Evolutionary conservation across 2,797 vertebrate species (phyloP), one percentile per base, ranked within the genome.

Genomic region (Cuniculus paca): DNA sequence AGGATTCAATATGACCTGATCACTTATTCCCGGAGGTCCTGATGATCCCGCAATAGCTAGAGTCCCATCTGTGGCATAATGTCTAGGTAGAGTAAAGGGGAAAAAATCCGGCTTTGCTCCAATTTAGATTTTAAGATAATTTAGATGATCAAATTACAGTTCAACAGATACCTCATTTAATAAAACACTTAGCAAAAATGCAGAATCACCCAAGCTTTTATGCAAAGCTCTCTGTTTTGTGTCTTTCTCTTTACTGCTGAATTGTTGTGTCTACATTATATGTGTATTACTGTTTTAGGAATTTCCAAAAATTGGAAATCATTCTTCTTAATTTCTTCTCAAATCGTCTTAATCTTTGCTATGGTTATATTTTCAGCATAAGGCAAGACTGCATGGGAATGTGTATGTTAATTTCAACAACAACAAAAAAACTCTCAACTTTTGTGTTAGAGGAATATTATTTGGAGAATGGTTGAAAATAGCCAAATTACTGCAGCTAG

Each of bases 401-500:
- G 34, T 74, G 14, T 79, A 34, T 72, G 20, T 52, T n/a, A 48
- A 14, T 87, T 86, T 60, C 28, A 39, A 68, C 19, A 56, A 22
- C 11, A 63, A 63, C 31, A 63, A 22, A 31, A 61, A 89, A 58
- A 45, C 56, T 61, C 54, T 20, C 42, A 95, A 60, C 11, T 19
- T 96, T 72, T 89, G 77, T 82, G 78, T 63, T 89, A 90, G n/a
- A 85, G 31, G 90, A 88, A 72, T 95, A 90, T 61, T 90, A 88
- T 94, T 92, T 97, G 91, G 93, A 96, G 91, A 93, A 87, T 79
- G 68, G 13, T 79, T 92, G 91, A 79, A 93, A 91, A 90, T 50
- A 96, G 45, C 65, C 80, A 74, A 68, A 93, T 91, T 65, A 90
- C 60, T 63, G 84, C 85, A 34, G n/a, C 26, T 45, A 36, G 82